Evolutionary conservation across 1,140 invertebrate genomes (phyloP), one percentile per base, ranked within the genome.

Genomic region (Leptinotarsa defecta): DNA sequence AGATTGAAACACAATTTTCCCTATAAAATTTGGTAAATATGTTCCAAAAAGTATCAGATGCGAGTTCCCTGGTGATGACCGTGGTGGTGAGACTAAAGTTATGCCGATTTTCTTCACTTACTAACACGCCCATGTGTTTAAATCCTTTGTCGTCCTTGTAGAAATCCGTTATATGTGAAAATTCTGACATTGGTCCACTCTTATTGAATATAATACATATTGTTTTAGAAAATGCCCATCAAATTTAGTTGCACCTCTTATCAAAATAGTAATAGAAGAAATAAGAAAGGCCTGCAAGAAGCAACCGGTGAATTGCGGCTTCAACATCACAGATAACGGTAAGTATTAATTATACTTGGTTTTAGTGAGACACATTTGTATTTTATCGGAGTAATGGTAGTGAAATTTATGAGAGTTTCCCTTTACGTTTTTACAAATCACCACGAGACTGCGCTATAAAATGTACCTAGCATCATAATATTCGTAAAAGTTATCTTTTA

Each of bases 221-320:
- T 74, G 81, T 91, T 89, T 52, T 87, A 93, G 92, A 86, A 88
- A 89, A 86, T 93, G 92, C 84, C 92, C 92, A 3, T 83, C 86
- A 52, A 88, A 88, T 82, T 87, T 94, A 78, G 87, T 92, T 84
- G 88, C 89, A 15, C 89, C 90, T 68, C 86, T 94, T 48, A 88
- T 89, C 72, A 88, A 89, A 81, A 88, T 90, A 62, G 88, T 92
- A 43, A 87, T 92, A 79, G 89, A 91, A 76, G 91, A 92, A 85
- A 89, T 91, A 48, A 87, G 87, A 80, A 85, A 86, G 74, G 86
- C 88, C 76, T 89, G 89, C 81, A 90, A 90, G 81, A 89, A 90
- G 73, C 86, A 91, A 74, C 91, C 91, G 68, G 85, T 89, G 77
- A 86, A 86, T 57, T 92, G 88, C 84, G 91, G 91, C 48, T 90